These are phyloP conservation scores for Trachythela sp. DNA, from an alignment of 64 coral and sea anemone species.

Conservation along the genomic window DNA sequence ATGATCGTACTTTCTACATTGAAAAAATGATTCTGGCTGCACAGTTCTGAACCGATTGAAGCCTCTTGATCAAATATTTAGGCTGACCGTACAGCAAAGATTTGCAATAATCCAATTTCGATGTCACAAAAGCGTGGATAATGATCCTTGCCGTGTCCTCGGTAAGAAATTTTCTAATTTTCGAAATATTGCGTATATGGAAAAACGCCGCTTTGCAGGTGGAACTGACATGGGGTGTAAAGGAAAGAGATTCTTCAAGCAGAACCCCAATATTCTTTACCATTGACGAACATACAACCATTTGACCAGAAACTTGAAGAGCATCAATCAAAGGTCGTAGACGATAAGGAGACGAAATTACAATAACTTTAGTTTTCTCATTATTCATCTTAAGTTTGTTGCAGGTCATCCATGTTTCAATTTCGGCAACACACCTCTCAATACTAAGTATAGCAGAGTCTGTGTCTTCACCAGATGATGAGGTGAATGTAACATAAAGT, in stretches of 20 bases:
- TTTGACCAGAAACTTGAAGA: neutral
- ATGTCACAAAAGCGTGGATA: neutral
- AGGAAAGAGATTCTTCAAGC: neutral
- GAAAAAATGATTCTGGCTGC: neutral
- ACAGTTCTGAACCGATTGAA: constrained; percentile 17
- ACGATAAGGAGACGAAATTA: too few species aligned
- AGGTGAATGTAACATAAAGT: too few species aligned
- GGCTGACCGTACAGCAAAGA: neutral
- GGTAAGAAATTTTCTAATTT: neutral
- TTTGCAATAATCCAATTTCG: neutral
- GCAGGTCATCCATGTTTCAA: neutral
- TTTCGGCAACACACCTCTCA: neutral
- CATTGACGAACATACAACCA: neutral
- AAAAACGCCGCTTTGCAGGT: too few species aligned
- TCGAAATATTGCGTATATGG: too few species aligned
- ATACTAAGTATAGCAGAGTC: neutral
- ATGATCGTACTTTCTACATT: neutral
- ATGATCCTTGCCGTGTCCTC: neutral
- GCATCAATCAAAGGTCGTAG: too few species aligned
- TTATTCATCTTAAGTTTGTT: too few species aligned
- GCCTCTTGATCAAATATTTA: neutral
- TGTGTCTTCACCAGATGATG: too few species aligned
- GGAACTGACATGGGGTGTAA: neutral
- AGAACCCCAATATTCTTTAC: neutral
- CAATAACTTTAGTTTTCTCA: too few species aligned